Percentiles rank a stretch among this genome's conserved stretches.
phyloP scores from a whole-genome alignment of 2,888 invertebrate genomes.

The Chrysolina oricalcia region DNA sequence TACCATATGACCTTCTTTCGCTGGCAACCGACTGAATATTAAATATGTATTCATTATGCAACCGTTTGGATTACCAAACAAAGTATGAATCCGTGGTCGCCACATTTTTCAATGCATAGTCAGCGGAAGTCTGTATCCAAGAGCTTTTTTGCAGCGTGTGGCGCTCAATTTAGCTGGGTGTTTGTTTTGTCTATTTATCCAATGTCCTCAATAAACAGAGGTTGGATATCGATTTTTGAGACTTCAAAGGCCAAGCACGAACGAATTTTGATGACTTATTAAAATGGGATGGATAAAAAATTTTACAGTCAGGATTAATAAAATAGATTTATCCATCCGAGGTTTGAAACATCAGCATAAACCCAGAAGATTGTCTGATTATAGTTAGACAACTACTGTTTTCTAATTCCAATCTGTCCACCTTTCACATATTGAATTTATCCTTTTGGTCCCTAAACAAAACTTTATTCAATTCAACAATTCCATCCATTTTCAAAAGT shows the following conservation, averaged over 20 bases:
- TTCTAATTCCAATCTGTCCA: no score
- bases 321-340: no score
- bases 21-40: not conserved
- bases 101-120: constrained; percentile 14
- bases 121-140: constrained; percentile 20
- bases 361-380: no score
- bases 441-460: no score
- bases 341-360: no score
- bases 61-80: constrained; percentile 7
- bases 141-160: constrained; percentile 18
- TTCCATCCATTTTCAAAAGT: no score
- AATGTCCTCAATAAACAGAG: not conserved
- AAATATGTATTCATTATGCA: constrained; percentile 25
- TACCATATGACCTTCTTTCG: constrained; percentile 26
- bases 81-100: not conserved
- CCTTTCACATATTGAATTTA: no score
- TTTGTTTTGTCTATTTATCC: constrained; percentile 15
- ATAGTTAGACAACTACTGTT: no score
- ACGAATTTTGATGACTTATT: not conserved
- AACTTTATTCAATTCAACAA: no score
- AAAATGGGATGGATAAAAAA: no score
- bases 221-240: not conserved
- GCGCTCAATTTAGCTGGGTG: constrained; percentile 8
- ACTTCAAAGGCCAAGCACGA: not conserved
- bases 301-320: no score